Evolutionary conservation across 2,113 vertebrate species (phyloP).

Genomic region (Ctenomys sociabilis): DNA sequence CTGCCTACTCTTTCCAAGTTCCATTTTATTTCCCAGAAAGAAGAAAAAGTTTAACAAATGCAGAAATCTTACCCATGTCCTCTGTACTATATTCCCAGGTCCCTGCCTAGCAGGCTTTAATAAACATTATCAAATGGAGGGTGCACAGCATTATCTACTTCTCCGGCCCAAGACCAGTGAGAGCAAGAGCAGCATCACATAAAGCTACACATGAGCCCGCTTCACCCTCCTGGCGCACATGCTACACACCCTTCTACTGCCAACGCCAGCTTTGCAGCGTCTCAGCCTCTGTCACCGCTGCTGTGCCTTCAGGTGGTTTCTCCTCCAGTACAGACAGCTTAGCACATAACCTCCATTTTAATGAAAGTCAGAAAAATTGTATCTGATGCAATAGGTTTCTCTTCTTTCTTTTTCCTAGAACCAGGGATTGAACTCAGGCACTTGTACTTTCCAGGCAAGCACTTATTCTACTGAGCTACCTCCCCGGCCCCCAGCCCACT

Average conservation of each 20-base stretch:
- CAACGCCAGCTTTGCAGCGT: no score
- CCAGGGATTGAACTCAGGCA: no score
- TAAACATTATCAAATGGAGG: not conserved
- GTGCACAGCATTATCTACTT: not conserved
- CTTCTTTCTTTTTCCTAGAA: not conserved
- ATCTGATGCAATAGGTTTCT: not conserved
- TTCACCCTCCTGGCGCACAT: not conserved
- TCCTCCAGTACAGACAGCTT: slow-evolving; percentile 31
- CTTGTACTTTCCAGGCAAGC: no score
- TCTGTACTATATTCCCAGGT: not conserved
- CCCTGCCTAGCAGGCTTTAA: not conserved
- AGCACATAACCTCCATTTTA: not conserved
- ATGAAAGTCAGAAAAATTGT: not conserved
- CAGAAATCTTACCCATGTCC: not conserved
- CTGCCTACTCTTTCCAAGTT: not conserved
- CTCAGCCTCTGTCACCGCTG: not conserved
- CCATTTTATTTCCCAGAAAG: not conserved
- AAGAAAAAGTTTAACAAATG: not conserved
- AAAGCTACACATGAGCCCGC: not conserved
- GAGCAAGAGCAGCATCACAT: not conserved
- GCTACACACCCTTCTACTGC: not conserved
- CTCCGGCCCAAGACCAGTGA: not conserved
- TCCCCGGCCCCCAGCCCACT: no score
- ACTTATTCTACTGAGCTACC: no score
- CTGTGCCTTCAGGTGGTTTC: not conserved